Evolutionary conservation across 35 echinoderm and acorn worm genomes (phyloP).

Genomic region (Ophiothrix spiculata): DNA sequence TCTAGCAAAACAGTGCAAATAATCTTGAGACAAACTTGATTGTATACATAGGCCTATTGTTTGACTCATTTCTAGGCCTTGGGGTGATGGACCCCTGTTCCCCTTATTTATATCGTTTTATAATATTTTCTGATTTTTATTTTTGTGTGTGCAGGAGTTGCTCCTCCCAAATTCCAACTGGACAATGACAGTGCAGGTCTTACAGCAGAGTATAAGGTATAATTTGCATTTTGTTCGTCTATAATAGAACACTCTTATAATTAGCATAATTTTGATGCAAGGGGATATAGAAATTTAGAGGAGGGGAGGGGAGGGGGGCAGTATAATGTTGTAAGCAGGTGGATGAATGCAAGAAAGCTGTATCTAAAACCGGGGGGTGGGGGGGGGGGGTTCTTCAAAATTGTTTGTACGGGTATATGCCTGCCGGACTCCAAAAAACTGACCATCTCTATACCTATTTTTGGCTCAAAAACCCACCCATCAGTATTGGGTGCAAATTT

Average conservation of each 20-base stretch:
- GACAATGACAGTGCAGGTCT: constrained; percentile 14
- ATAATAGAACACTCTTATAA: neutral
- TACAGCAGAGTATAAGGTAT: constrained; percentile 50
- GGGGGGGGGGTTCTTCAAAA: no score
- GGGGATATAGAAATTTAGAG: neutral
- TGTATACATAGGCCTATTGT: neutral
- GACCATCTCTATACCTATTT: no score
- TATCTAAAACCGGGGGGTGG: no score
- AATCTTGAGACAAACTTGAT: neutral
- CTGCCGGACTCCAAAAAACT: no score
- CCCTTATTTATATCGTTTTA: neutral
- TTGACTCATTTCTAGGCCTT: neutral
- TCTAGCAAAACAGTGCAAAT: no score
- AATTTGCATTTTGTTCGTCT: no score
- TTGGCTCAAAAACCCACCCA: no score
- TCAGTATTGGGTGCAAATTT: no score
- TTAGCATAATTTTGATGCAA: neutral
- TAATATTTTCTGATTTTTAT: neutral
- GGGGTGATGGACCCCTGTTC: neutral
- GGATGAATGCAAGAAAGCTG: no score
- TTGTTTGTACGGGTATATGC: no score
- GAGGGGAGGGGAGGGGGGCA: no score
- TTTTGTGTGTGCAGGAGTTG: neutral
- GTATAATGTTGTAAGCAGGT: no score
- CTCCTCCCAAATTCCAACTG: constrained; percentile 23